Conservation (phyloP, 30 jellyfish, hydroid and myxozoan genomes). For the Aurelia sp. region DNA sequence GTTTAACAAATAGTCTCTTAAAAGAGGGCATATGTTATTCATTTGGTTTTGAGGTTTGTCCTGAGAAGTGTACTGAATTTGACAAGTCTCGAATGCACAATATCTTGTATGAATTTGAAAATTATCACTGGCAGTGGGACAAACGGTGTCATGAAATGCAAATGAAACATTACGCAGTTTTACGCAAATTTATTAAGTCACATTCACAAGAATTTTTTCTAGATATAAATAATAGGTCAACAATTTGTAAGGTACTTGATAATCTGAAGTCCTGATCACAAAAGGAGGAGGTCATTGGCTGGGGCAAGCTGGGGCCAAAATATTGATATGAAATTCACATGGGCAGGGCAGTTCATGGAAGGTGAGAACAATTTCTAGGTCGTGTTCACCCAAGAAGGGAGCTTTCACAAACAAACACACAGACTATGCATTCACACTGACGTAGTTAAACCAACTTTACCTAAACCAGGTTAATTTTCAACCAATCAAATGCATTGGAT, state of each 20-base stretch:
- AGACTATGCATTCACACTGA: no score
- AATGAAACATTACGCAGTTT: not conserved
- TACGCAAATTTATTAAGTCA: not conserved
- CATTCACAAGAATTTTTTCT: not conserved
- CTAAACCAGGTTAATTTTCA: no score
- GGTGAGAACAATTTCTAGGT: no score
- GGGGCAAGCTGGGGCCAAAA: no score
- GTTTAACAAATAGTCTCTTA: not conserved
- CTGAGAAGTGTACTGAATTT: constrained; percentile 41
- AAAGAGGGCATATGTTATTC: constrained; percentile 8
- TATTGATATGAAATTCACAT: no score
- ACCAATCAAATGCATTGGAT: no score
- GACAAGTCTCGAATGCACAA: not conserved
- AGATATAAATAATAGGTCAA: not conserved
- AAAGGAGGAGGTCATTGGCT: no score
- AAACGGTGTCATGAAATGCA: constrained; percentile 21
- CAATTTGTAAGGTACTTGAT: not conserved
- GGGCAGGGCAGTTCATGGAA: no score
- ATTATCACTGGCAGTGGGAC: constrained; percentile 53
- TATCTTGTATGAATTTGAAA: constrained; percentile 27
- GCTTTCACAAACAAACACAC: no score
- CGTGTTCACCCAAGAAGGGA: no score
- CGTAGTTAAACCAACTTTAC: no score
- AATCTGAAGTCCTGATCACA: no score
- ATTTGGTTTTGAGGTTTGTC: constrained; percentile 18